Evolutionary conservation across 2,113 vertebrate genomes (phyloP).

Genomic region (Spea bombifrons): DNA sequence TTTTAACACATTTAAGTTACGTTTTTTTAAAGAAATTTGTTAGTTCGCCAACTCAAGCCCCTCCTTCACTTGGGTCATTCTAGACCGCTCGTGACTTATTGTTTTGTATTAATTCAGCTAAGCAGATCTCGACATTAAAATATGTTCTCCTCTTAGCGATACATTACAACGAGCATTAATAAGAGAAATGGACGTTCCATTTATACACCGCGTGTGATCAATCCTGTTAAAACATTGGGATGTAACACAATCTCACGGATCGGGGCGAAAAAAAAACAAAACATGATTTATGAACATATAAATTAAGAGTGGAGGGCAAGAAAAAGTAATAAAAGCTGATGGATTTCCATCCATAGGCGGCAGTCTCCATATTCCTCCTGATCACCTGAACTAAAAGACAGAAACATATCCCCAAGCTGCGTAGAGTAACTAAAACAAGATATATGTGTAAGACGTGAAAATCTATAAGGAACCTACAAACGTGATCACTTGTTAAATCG

Average conservation of each 20-base stretch:
- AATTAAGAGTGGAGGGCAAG: neutral
- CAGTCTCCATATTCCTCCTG: neutral
- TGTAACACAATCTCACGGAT: neutral
- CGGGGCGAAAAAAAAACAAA: neutral
- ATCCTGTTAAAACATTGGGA: neutral
- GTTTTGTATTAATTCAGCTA: neutral
- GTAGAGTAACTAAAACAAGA: no score
- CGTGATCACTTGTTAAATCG: no score
- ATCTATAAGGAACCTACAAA: no score
- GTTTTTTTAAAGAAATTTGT: no score
- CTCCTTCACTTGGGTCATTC: no score
- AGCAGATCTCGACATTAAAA: neutral
- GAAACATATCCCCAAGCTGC: no score
- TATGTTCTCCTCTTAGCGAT: neutral
- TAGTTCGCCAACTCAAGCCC: no score
- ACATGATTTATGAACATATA: neutral
- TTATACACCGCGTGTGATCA: neutral
- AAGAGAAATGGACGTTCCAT: neutral
- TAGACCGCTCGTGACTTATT: no score
- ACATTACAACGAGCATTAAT: neutral
- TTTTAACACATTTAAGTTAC: no score
- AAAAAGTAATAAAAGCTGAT: neutral
- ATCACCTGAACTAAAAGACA: neutral
- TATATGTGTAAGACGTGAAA: no score
- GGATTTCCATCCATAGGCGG: neutral